Conservation (phyloP, 2,888 invertebrate genomes). For the Eledona agricola region DNA sequence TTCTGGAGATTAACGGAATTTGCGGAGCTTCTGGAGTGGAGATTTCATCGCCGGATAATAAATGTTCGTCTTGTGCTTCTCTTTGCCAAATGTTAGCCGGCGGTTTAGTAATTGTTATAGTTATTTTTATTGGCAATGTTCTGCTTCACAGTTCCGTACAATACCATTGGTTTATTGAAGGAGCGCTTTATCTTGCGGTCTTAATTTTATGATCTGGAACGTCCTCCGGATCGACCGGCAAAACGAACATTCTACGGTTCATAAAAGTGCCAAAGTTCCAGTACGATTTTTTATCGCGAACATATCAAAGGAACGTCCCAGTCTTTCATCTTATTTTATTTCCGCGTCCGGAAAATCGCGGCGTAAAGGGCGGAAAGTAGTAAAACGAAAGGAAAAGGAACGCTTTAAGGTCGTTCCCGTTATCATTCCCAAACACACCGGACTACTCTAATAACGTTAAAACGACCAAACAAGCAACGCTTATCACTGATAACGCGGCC, state of each 20-base stretch:
- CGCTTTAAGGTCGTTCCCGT: constrained; percentile 2
- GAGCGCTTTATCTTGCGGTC: constrained; percentile 24
- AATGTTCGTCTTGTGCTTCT: too few relatives aligned
- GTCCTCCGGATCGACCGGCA: constrained; percentile 17
- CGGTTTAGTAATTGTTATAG: constrained; percentile 33
- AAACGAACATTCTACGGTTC: constrained; percentile 2
- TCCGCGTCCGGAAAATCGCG: constrained; percentile 5
- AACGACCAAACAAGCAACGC: too few relatives aligned
- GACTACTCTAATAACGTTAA: too few relatives aligned
- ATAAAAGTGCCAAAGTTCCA: constrained; percentile 26
- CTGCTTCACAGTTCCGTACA: constrained; percentile 33
- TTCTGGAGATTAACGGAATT: too few relatives aligned
- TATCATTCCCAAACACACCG: constrained; percentile 7
- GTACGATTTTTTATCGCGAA: constrained; percentile 19
- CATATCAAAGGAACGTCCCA: constrained; percentile 12
- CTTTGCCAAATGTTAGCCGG: constrained; percentile 29
- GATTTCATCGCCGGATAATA: neutral
- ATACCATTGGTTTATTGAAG: constrained; percentile 26
- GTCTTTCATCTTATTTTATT: constrained; percentile 23
- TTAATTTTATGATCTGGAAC: constrained; percentile 32
- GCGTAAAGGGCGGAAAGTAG: constrained; percentile 6
- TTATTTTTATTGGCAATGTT: constrained; percentile 37
- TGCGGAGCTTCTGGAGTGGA: neutral
- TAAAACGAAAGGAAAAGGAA: constrained; percentile 9
- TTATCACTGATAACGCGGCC: too few relatives aligned